Evolutionary conservation across 2,113 vertebrate species (phyloP), one percentile per base, ranked within the genome.

Genomic region (Cheilinus undulatus): DNA sequence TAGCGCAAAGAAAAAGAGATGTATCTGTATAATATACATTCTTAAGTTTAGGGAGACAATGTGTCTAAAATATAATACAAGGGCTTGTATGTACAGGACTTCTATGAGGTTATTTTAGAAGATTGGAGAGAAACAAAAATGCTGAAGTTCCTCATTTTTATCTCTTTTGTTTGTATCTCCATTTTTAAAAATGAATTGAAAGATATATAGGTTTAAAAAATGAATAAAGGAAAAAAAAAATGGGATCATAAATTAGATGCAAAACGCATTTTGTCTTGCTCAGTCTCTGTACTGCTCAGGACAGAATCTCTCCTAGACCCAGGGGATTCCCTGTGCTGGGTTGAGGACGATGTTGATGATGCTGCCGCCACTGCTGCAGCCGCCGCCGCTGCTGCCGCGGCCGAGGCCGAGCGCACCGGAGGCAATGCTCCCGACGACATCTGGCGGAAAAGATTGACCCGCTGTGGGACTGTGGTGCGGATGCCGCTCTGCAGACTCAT

Each of bases 191-290:
- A 92, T 89, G 71, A 93, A 84, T 80, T 70, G 49, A 90, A 94
- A 89, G 60, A 85, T 73, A 80, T 82, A 88, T 62, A 84, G 76
- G 69, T 87, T 77, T 63, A 79, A 87, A 87, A 87, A 90, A 90
- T 58, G 54, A 86, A 85, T 83, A 52, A 73, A 7, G 49, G 61
- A 49, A 45, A 51, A 61, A 51, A 61, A 81, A 85, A 84, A 91
- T 46, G 90, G 90, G 92, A 96, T 99, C 97, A 99, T 96, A 99
- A 96, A 94, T 99, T 99, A 76, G 97, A 98, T 69, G 97, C 94
- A 82, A 98, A 99, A 51, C 97, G 94, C 85, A 96, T 96, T 92
- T 98, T 99, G 89, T 98, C 97, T 93, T 96, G 95, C 69, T 98
- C 96, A 54, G 94, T 95, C 89, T 98, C 97, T 92, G 95, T 94